Percentiles rank a stretch among this genome's conserved stretches.
Conservation (phyloP, 1,140 invertebrate genomes). For the Oscheius sp. region DNA sequence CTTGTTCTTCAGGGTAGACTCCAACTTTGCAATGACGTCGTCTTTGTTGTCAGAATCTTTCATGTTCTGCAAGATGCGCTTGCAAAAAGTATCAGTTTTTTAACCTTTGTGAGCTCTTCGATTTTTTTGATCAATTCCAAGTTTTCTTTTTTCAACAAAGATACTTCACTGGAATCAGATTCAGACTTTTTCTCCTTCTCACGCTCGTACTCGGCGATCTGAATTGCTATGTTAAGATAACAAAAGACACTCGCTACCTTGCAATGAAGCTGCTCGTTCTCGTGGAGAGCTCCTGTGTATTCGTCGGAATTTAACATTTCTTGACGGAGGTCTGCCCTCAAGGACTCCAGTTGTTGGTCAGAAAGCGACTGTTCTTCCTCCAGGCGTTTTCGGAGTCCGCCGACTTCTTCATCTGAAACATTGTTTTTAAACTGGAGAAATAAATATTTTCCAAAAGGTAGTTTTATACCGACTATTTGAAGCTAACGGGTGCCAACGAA, state of each 20-base stretch:
- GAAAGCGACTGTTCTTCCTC: slow-evolving; percentile 25
- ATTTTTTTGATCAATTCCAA: slow-evolving; percentile 15
- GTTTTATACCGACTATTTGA: too few relatives aligned
- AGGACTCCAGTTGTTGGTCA: slow-evolving; percentile 9
- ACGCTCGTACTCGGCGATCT: slow-evolving; percentile 3
- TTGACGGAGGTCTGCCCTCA: not conserved
- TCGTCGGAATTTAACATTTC: not conserved
- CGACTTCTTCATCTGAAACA: slow-evolving; percentile 27
- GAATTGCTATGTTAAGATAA: not conserved
- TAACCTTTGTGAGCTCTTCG: slow-evolving; percentile 22
- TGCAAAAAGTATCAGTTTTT: too few relatives aligned
- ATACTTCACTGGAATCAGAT: not conserved
- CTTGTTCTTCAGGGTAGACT: slow-evolving; percentile 6
- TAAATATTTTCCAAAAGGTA: not conserved
- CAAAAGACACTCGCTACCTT: not conserved
- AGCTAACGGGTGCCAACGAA: too few relatives aligned
- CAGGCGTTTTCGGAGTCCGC: slow-evolving; percentile 15
- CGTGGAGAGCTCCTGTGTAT: slow-evolving; percentile 6
- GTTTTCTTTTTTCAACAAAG: not conserved
- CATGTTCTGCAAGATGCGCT: too few relatives aligned
- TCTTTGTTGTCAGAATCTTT: slow-evolving; percentile 1
- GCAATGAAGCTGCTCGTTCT: slow-evolving; percentile 16
- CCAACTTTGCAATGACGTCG: slow-evolving; percentile 17
- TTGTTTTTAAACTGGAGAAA: not conserved
- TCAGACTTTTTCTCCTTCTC: slow-evolving; percentile 10